A percentile compares a stretch with the other conserved stretches of the same genome.
Conservation (phyloP, 2,113 vertebrate species). For the Cromileptes altivelis region DNA sequence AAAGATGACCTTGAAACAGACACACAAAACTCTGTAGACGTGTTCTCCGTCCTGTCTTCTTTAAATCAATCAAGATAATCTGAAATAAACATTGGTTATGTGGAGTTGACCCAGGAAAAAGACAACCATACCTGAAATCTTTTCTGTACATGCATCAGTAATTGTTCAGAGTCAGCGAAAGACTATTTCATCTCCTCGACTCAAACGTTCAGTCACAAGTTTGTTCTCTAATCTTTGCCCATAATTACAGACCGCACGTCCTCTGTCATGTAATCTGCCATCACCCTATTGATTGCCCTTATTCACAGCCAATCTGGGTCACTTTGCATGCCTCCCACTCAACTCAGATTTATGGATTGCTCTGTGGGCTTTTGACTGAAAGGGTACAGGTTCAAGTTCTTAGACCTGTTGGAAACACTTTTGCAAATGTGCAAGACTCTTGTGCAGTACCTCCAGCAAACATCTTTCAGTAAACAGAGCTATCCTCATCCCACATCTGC, state of each 20-base stretch:
- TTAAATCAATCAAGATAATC: background rate
- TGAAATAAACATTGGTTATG: background rate
- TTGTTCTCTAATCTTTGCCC: conserved; percentile 30
- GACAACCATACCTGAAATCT: background rate
- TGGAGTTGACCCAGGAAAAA: background rate
- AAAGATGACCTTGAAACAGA: conserved; percentile 4
- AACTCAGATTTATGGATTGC: conserved; percentile 34
- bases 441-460: background rate
- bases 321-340: conserved; percentile 26
- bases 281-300: conserved; percentile 59
- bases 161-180: background rate
- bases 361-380: conserved; percentile 6
- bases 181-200: background rate
- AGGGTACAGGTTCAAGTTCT: background rate
- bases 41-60: background rate
- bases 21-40: background rate
- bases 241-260: conserved; percentile 5
- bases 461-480: background rate
- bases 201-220: background rate
- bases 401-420: background rate
- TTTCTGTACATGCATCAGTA: background rate
- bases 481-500: conserved; percentile 2
- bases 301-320: conserved; percentile 49
- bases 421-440: background rate
- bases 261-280: conserved; percentile 52